phyloP scores from a whole-genome alignment of 2,888 invertebrate species.

The Eupsilia transversa region DNA sequence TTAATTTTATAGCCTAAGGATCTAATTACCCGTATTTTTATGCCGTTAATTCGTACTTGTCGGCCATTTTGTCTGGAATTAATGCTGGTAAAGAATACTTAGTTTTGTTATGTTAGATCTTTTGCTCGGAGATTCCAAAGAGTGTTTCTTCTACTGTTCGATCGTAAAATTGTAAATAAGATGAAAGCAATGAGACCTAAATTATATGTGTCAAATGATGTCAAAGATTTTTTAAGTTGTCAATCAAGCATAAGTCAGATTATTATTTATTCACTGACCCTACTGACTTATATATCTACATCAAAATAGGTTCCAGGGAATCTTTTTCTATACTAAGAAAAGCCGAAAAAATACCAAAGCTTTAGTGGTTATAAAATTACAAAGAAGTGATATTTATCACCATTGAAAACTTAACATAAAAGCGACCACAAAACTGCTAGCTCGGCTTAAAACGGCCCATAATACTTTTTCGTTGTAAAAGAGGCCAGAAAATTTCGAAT shows the following conservation, averaged over 20 bases:
- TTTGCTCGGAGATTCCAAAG: neutral
- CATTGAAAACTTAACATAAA: conserved; percentile 40
- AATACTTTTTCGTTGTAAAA: conserved; percentile 46
- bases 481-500: conserved; percentile 44
- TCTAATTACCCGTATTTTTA: conserved; percentile 65
- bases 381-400: conserved; percentile 46
- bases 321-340: conserved; percentile 5
- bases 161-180: neutral
- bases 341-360: conserved; percentile 24
- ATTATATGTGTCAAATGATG: too few relatives aligned
- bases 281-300: conserved; percentile 12
- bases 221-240: neutral
- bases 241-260: neutral
- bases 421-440: conserved; percentile 38
- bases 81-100: conserved; percentile 41
- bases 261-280: conserved; percentile 28
- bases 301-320: neutral
- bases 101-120: neutral
- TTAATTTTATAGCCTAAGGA: conserved; percentile 61
- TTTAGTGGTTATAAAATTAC: conserved; percentile 30
- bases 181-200: neutral
- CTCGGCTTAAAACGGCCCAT: conserved; percentile 38
- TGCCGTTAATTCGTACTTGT: conserved; percentile 63
- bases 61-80: conserved; percentile 44
- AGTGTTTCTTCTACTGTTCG: too few relatives aligned